These are phyloP conservation scores for Morpho achilles DNA, from an alignment of 2,888 invertebrate species.

Conservation along the genomic window DNA sequence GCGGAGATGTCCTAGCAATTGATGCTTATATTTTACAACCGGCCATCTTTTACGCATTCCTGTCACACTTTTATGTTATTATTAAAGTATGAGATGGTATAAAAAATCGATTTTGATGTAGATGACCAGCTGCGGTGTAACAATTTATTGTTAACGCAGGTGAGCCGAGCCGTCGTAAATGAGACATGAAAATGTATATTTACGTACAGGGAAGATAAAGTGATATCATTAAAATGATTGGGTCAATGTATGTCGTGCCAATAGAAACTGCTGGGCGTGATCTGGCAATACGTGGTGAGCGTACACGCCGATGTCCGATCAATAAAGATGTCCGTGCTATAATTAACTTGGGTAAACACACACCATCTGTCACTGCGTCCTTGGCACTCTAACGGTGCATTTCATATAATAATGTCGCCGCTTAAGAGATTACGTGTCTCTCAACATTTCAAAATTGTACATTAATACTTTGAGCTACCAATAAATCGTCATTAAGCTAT, in stretches of 20 bases:
- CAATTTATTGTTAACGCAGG: slow-evolving; percentile 64
- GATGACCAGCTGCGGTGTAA: slow-evolving; percentile 53
- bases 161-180: slow-evolving; percentile 38
- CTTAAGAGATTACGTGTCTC: slow-evolving; percentile 27
- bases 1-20: slow-evolving; percentile 71
- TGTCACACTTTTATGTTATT: slow-evolving; percentile 63
- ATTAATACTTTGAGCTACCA: slow-evolving; percentile 27
- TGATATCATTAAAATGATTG: slow-evolving; percentile 40
- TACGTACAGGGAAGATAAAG: slow-evolving; percentile 41
- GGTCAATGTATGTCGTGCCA: slow-evolving; percentile 58
- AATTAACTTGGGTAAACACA: slow-evolving; percentile 43
- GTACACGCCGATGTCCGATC: slow-evolving; percentile 53
- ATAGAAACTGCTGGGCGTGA: slow-evolving; percentile 60
- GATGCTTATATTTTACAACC: slow-evolving; percentile 67
- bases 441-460: slow-evolving; percentile 26
- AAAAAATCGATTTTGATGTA: slow-evolving; percentile 68
- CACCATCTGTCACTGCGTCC: slow-evolving; percentile 47
- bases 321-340: slow-evolving; percentile 52
- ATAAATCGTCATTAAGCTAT: slow-evolving; percentile 48
- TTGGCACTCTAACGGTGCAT: slow-evolving; percentile 36
- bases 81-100: slow-evolving; percentile 65
- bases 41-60: slow-evolving; percentile 64
- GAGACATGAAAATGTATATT: slow-evolving; percentile 33
- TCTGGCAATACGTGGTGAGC: slow-evolving; percentile 40
- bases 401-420: slow-evolving; percentile 28